Conservation (phyloP, 2,113 vertebrate species). For the Cariama cristata region DNA sequence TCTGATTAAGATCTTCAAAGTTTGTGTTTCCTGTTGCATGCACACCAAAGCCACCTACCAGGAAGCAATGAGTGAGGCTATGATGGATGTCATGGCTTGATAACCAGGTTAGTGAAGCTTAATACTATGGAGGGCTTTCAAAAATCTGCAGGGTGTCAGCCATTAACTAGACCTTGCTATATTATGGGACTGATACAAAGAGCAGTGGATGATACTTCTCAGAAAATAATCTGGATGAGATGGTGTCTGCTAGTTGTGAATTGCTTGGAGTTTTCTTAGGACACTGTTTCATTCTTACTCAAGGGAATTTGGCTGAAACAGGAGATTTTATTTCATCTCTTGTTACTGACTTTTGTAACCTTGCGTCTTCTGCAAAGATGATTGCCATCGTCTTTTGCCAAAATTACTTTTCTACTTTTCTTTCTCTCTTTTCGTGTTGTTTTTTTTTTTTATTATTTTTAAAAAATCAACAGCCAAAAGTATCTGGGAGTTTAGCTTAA, state of each 20-base stretch:
- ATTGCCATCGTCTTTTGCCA: background rate
- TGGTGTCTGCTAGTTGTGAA: background rate
- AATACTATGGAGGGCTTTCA: background rate
- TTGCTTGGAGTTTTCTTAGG: background rate
- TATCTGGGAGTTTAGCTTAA: background rate
- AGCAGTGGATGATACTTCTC: background rate
- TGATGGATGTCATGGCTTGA: background rate
- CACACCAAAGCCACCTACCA: background rate
- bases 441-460: background rate
- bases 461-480: background rate
- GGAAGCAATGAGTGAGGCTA: background rate
- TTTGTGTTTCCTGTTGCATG: background rate
- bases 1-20: background rate
- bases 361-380: background rate
- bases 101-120: background rate
- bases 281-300: background rate
- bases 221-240: background rate
- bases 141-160: background rate
- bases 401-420: background rate
- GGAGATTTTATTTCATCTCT: background rate
- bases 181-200: background rate
- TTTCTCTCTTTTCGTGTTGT: background rate
- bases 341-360: background rate
- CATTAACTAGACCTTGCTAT: background rate
- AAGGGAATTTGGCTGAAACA: background rate